Base-by-base conservation (phyloP, 2,113 vertebrate species). In the Paracanthobrama guichenoti region DNA sequence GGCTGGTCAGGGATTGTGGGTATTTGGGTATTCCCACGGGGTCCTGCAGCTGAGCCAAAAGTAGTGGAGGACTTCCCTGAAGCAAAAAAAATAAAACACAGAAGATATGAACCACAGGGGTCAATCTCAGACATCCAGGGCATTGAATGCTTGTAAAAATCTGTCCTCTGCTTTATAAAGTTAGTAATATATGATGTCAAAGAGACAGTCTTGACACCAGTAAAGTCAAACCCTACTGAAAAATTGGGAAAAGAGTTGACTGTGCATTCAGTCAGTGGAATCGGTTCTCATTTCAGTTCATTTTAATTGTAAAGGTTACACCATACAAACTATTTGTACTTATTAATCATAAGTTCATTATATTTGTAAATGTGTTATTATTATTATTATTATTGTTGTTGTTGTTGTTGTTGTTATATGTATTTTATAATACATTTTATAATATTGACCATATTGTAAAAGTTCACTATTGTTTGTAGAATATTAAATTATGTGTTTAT, bases 21-120 rank as follows among this genome's bases (percentile, higher is more conserved):
- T 57, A 55, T 76, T 77, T 39, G 75, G 26, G 75, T 78, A 78
- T 60, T 60, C 55, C 75, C 55, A 78, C 28, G 24, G 75, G 53
- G 53, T 78, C 13, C 75, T 78, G 31, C 53, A 78, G 53, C 75
- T 78, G 75, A 78, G 55, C 75, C 75, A 60, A 28, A 14, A 77
- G 28, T 57, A 53, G 20, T 55, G 74, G 31, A 77, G 31, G 28
- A 59, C 22, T 77, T 77, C 53, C 50, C 53, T 59, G 20, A 77
- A 59, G 53, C 12, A 18, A 78, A 55, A 78, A 22, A 24, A 22
- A 24, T 31, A 78, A 78, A 39, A 24, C 55, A 42, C 22, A 57
- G 20, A 77, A 9, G 53, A 59, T 9, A 48, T 53, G 26, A 35
- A 35, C 28, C 74, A 76, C 35, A 76, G 28, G 11, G 53, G 35